phyloP scores from a whole-genome alignment of 2,888 invertebrate genomes.

The Dryomyza anilis region DNA sequence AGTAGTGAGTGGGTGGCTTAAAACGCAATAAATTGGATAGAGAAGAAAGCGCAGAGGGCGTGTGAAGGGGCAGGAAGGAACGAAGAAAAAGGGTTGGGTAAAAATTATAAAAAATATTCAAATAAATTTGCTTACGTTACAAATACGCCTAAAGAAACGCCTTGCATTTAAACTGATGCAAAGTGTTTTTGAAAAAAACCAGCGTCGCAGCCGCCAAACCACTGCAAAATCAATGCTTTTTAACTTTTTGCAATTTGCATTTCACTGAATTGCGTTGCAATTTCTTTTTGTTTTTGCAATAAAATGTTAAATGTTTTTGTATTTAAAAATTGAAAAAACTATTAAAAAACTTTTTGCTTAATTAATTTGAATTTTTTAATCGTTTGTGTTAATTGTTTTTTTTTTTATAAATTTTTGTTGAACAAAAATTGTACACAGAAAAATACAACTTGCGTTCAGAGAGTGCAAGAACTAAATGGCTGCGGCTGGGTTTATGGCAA shows the following conservation, averaged over 20 bases:
- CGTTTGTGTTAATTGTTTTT: constrained; percentile 17
- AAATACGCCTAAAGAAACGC: too few species aligned
- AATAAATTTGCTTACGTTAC: too few species aligned
- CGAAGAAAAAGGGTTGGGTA: constrained; percentile 33
- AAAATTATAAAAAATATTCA: constrained; percentile 26
- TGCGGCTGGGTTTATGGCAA: constrained; percentile 45
- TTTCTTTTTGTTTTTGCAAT: constrained; percentile 22
- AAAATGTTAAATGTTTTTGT: too few species aligned
- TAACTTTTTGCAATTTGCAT: constrained; percentile 3
- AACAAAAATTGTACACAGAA: constrained; percentile 44
- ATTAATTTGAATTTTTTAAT: too few species aligned
- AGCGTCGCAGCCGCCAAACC: too few species aligned
- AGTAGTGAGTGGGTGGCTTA: constrained; percentile 9
- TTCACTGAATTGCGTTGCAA: constrained; percentile 25
- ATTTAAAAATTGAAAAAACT: constrained; percentile 23
- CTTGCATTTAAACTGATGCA: too few species aligned
- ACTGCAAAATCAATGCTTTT: too few species aligned
- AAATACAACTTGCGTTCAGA: constrained; percentile 63
- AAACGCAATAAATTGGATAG: constrained; percentile 1
- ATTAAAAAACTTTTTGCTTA: constrained; percentile 18
- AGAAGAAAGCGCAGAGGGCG: constrained; percentile 10
- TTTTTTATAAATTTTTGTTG: constrained; percentile 22
- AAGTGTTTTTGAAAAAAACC: too few species aligned
- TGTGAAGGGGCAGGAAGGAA: constrained; percentile 5
- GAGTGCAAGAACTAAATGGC: constrained; percentile 63